Evolutionary conservation across 2,888 invertebrate species (phyloP), one percentile per base, ranked within the genome.

Genomic region (Heteromyza rotundicornis): DNA sequence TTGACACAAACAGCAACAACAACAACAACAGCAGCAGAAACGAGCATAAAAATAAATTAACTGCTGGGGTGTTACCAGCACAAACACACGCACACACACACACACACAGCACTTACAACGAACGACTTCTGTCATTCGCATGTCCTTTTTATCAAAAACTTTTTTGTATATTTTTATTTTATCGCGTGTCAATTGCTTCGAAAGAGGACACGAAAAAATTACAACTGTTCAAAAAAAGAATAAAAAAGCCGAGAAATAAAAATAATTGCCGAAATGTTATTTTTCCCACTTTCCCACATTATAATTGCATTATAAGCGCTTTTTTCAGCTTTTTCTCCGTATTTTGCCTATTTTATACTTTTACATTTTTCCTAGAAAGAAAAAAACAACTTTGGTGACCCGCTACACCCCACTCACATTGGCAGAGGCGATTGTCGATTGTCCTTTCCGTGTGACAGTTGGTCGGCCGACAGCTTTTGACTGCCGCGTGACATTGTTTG

Each of bases 401-500:
- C n/a, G 32, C 32, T 40, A n/a, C n/a, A n/a, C n/a, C 12, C 40
- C 40, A 40, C 3, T n/a, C n/a, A n/a, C n/a, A n/a, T n/a, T n/a
- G n/a, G n/a, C n/a, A n/a, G n/a, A n/a, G n/a, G n/a, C n/a, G n/a
- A n/a, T n/a, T n/a, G n/a, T 3, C n/a, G n/a, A n/a, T 40, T 40
- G 3, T 40, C 20, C 17, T 20, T 17, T 19, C 19, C 62, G 63
- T 65, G 58, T 61, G 65, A 59, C 70, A 67, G 64, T 61, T 65
- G 59, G 63, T 61, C 57, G 66, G 66, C 56, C 66, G 70, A 67
- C 68, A 69, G 68, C 70, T 59, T 67, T 70, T 77, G 73, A 78
- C 72, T 75, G 71, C 76, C 73, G 78, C 72, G 79, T 78, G 78
- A 80, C 80, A 76, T 74, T 77, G 77, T 77, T 81, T 80, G 81